These are phyloP conservation scores for Leucozona laternaria DNA, from an alignment of 2,888 invertebrate species.

Conservation along the genomic window DNA sequence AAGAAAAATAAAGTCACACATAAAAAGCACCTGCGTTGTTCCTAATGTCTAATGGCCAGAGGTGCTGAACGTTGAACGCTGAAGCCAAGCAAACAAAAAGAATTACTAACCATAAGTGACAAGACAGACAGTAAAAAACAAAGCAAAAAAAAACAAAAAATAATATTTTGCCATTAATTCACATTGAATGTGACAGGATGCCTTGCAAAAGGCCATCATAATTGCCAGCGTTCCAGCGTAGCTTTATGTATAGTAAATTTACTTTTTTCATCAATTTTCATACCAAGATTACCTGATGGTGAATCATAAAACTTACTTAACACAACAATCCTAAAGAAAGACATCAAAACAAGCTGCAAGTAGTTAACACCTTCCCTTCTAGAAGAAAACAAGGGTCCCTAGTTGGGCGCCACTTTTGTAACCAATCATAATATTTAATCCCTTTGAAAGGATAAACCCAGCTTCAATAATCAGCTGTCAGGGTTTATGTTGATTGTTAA, in stretches of 20 bases:
- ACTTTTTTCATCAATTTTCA: conserved; percentile 33
- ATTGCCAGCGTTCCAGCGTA: conserved; percentile 7
- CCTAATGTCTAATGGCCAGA: conserved; percentile 46
- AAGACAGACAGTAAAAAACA: conserved; percentile 9
- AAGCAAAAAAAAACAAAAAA: neutral
- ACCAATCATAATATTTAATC: conserved; percentile 15
- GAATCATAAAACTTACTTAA: conserved; percentile 45
- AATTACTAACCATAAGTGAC: conserved; percentile 34
- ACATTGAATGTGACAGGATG: conserved; percentile 60
- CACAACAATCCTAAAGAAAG: conserved; percentile 26
- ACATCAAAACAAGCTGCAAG: conserved; percentile 16
- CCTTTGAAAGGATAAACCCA: neutral
- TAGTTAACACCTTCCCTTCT: conserved; percentile 12
- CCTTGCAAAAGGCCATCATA: conserved; percentile 28
- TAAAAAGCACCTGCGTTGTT: conserved; percentile 3
- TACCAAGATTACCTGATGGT: conserved; percentile 8
- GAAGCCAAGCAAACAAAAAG: conserved; percentile 15
- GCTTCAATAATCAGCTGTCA: conserved; percentile 33
- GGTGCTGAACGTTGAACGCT: neutral
- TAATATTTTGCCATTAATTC: conserved; percentile 51
- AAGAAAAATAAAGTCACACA: conserved; percentile 1
- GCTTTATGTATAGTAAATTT: neutral
- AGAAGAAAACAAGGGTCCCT: neutral
- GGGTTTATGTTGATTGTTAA: conserved; percentile 56
- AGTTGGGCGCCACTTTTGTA: conserved; percentile 60